Evolutionary conservation across 2,888 invertebrate species (phyloP), one percentile per base, ranked within the genome.

Genomic region (Troides aeacus): DNA sequence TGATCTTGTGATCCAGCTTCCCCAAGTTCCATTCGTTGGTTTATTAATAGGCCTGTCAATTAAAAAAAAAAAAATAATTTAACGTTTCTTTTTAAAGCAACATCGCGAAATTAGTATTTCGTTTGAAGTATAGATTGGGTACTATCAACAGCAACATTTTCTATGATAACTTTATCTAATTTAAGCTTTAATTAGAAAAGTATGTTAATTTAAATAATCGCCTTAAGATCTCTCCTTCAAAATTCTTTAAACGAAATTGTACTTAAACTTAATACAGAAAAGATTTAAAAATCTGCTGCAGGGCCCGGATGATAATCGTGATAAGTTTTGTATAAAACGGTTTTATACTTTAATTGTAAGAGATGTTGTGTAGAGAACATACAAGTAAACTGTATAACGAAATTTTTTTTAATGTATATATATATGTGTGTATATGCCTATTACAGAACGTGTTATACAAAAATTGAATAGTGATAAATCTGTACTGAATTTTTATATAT

Each of bases 131-230:
- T 53, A n/a, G n/a, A 53, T 46, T n/a, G n/a, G 3, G 8, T n/a
- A 18, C 4, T 53, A n/a, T 53, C 53, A 18, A n/a, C 8, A 53
- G 6, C 18, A 53, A n/a, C 4, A 53, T 53, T 5, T 18, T 53
- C 53, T 53, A 2, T 53, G 53, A 53, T n/a, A 6, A 53, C 5
- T 53, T 53, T 53, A n/a, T 53, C 53, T 53, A 46, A 46, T 46
- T 46, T 46, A 53, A n/a, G 53, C 5, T 53, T 42, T 62, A 64
- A 59, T 50, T 61, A 61, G 56, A 64, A 56, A 57, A 61, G 21
- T 53, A 64, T 64, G 64, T 62, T 61, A 57, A 61, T 57, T 56
- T 30, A 56, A 64, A 61, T 24, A 10, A 64, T 69, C 23, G 6
- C 53, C 18, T 53, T 8, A 53, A n/a, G 18, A 53, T n/a, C 53